Base-by-base conservation (phyloP, 2,113 vertebrate species). In the Gymnobelideus leadbeateri region DNA sequence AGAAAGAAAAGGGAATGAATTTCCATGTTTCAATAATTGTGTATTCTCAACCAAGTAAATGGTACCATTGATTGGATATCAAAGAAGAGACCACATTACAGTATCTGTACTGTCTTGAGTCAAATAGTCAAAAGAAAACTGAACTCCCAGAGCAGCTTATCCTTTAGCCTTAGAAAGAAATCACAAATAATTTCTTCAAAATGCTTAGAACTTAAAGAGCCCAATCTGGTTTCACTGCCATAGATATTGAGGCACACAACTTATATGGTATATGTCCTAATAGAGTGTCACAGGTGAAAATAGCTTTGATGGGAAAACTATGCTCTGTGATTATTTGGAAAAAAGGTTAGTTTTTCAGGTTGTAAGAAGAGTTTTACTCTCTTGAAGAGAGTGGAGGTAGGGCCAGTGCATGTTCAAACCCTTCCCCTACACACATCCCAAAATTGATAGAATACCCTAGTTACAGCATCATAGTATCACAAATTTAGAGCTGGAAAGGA, bases 241-340 rank as follows among this genome's bases (percentile, higher is more conserved):
- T 90, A 37, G 57, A 95, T 95, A 95, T 61, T 94, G 94, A 77
- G 31, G 31, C 12, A 50, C 14, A 91, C 12, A 26, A 92, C 9
- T 91, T 84, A 52, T 43, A 43, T 43, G 68, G 89, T 51, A 61
- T 92, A 77, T 51, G 95, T 93, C 89, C 94, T 93, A 95, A 90
- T 31, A 91, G 91, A 97, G n/a, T 54, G 43, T 89, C 37, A 19
- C 50, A 24, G 91, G 47, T 57, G 52, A 96, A 98, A 98, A 96
- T 89, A 52, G 37, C 95, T 96, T 98, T 92, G 49, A 55, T 92
- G 96, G 95, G 91, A 98, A 97, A 95, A 97, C 91, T 68, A 91
- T 37, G 37, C 55, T 92, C 96, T 97, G 51, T 89, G 91, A 52
- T 43, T 25, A 94, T 91, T 92, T 97, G 94, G 91, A 77, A n/a